Evolutionary conservation across 1,140 invertebrate species (phyloP), one percentile per base, ranked within the genome.

Genomic region (Drosophila bipectinata): DNA sequence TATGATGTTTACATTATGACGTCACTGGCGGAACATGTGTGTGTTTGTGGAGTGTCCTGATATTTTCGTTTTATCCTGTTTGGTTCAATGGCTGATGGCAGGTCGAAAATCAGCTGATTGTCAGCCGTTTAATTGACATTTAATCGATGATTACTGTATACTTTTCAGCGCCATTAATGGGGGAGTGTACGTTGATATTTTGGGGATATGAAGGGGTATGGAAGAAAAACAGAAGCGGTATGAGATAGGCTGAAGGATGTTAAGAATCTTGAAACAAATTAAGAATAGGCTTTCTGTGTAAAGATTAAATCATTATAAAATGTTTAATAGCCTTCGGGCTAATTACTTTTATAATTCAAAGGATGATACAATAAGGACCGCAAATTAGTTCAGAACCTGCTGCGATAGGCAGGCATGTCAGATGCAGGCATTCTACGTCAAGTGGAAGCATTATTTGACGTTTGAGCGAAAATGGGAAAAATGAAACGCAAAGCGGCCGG

Each of bases 1-100:
- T 87, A 87, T 87, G 75, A 88, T 87, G 75, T 87, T 82, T 87
- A 87, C 83, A 88, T 88, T 83, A 88, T 87, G 82, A 87, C 83
- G 82, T 88, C 82, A 88, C 66, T 7, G 54, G 12, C 39, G 37
- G 24, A n/a, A 51, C 18, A 18, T 45, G 55, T 48, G 49, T 60
- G 21, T 34, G 28, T 49, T n/a, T 45, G 48, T 53, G 56, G 72
- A 32, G 47, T 77, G 62, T 56, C 45, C 45, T 61, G 67, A 49
- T 72, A 66, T 56, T 79, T 69, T 73, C 58, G 45, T 49, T 62
- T 44, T 24, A 30, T 51, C 39, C 64, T 64, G 44, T 54, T 47
- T 9, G 48, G 48, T 12, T 54, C 9, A 30, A 48, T 15, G 41
- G n/a, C 30, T 56, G 52, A 64, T 44, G 71, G 69, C 60, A 74